Percentiles rank a stretch among this genome's conserved stretches.
phyloP scores from a whole-genome alignment of 2,888 invertebrate species.

The Rosalia funebris region DNA sequence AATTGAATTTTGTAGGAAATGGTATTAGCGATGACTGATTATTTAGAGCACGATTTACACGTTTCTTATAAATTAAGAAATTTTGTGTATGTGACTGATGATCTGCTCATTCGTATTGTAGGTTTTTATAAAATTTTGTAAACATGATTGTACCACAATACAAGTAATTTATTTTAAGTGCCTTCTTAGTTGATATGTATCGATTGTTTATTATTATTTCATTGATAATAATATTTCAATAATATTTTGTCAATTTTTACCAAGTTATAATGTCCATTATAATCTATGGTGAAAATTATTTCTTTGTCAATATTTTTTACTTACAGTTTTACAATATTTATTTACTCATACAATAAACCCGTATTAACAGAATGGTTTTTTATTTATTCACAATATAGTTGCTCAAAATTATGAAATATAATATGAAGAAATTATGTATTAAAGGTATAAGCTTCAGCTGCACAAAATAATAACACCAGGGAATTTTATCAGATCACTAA shows the following conservation, averaged over 20 bases:
- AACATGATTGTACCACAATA: constrained; percentile 1
- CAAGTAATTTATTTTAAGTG: constrained; percentile 21
- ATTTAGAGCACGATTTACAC: constrained; percentile 23
- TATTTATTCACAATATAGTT: background rate
- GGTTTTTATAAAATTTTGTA: constrained; percentile 27
- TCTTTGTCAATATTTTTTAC: constrained; percentile 30
- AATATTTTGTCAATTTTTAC: constrained; percentile 21
- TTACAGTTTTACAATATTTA: constrained; percentile 28
- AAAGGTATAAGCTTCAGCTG: too few relatives aligned
- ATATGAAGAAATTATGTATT: too few relatives aligned
- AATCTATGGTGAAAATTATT: constrained; percentile 29
- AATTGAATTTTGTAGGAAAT: constrained; percentile 21
- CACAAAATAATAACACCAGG: too few relatives aligned
- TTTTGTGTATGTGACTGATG: constrained; percentile 31
- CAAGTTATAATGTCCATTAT: constrained; percentile 22
- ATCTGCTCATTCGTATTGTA: constrained; percentile 30
- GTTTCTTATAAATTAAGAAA: constrained; percentile 24
- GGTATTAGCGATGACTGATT: constrained; percentile 24
- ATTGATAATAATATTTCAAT: constrained; percentile 7
- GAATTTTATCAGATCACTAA: too few relatives aligned
- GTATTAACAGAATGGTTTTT: constrained; percentile 20
- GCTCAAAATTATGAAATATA: background rate
- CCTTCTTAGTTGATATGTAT: constrained; percentile 13
- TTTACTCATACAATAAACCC: constrained; percentile 28
- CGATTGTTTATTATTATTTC: constrained; percentile 14